Percentiles rank a stretch among this genome's conserved stretches.
phyloP scores from a whole-genome alignment of 2,888 invertebrate genomes.

The Galerucella calmariensis region DNA sequence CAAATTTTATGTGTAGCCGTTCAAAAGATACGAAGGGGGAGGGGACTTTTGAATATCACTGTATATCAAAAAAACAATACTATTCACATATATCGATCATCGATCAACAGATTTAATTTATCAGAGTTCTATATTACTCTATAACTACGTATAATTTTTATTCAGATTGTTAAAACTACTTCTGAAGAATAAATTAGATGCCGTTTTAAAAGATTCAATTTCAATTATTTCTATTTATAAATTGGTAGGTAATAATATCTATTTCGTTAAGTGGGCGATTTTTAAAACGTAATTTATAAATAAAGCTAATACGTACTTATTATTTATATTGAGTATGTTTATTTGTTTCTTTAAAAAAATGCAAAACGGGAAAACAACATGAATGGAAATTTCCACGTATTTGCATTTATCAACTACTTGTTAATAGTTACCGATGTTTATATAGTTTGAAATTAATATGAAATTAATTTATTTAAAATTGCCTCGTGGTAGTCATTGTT shows the following conservation, averaged over 20 bases:
- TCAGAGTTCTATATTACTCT: neutral
- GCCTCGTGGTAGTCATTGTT: neutral
- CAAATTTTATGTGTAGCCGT: too few species aligned
- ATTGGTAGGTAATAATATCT: neutral
- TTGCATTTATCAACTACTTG: neutral
- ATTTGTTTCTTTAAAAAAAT: neutral
- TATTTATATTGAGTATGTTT: neutral
- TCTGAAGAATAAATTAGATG: neutral
- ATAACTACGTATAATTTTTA: neutral
- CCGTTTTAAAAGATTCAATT: neutral
- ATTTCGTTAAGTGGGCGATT: neutral
- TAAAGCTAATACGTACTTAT: neutral
- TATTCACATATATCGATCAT: neutral
- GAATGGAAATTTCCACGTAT: neutral
- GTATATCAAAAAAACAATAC: neutral
- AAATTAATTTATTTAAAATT: neutral
- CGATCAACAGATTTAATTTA: neutral
- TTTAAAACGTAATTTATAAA: constrained; percentile 3
- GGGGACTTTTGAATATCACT: too few species aligned
- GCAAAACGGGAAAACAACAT: neutral
- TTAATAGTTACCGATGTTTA: neutral
- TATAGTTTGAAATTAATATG: neutral
- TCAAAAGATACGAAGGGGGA: too few species aligned
- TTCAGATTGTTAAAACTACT: neutral
- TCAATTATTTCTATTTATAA: constrained; percentile 2